Conservation (phyloP, 2,797 vertebrate species). For the Esox masquinongy region DNA sequence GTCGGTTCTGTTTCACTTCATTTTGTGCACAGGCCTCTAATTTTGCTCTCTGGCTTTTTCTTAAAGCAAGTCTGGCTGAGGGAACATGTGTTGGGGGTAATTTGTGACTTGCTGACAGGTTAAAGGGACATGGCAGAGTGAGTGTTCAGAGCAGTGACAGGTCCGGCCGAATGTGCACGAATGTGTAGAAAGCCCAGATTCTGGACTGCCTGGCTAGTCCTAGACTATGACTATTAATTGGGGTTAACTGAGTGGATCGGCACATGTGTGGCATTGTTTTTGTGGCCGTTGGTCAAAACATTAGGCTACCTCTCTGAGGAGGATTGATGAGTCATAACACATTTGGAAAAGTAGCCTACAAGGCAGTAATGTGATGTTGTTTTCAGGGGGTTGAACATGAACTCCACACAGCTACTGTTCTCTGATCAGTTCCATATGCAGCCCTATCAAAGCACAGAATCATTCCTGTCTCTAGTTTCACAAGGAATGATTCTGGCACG, state of each 20-base stretch:
- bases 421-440: conserved; percentile 45
- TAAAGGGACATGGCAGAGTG: conserved; percentile 56
- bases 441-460: conserved; percentile 22
- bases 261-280: conserved; percentile 17
- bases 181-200: background rate
- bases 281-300: conserved; percentile 8
- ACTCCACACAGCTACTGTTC: conserved; percentile 37
- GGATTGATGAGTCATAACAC: conserved; percentile 20
- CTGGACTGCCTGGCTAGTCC: background rate
- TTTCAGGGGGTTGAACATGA: conserved; percentile 7
- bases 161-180: conserved; percentile 30
- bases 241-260: background rate
- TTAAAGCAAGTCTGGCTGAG: conserved; percentile 5
- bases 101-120: conserved; percentile 67
- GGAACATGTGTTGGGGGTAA: conserved; percentile 42
- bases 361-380: conserved; percentile 25
- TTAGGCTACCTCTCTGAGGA: conserved; percentile 1
- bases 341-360: conserved; percentile 37
- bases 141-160: conserved; percentile 58
- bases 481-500: conserved; percentile 14
- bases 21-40: conserved; percentile 31
- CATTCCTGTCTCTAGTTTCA: conserved; percentile 29
- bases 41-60: conserved; percentile 29
- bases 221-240: background rate
- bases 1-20: conserved; percentile 26